Base-by-base conservation (phyloP, 2,888 invertebrate genomes). In the Spodoptera littoralis region DNA sequence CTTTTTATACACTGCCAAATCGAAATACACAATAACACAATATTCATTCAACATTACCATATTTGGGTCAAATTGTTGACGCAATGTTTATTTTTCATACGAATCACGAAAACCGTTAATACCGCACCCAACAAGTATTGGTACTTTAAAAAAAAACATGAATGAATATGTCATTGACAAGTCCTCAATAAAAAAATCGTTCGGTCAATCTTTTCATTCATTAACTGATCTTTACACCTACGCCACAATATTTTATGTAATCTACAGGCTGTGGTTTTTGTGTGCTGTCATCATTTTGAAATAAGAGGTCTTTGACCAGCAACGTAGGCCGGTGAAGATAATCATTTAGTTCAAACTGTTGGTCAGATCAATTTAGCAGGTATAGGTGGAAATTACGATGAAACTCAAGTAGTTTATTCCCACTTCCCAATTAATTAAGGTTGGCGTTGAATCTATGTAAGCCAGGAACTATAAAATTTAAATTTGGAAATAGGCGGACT, bases 161-260 rank as follows among this genome's bases (percentile, higher is more conserved):
- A 76, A 73, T 76, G 73, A 75, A 60, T 73, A 71, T 76, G 71
- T 73, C 75, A 77, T 64, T 73, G 74, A 73, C 77, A 66, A 73
- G 61, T 65, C 55, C 61, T 62, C 70, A 68, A 68, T 69, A 75
- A 75, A 77, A 76, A 75, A 77, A 61, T 54, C 69, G 62, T 56
- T 65, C 64, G 53, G 53, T 66, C 57, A 56, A 77, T 72, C 66
- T 69, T 72, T 73, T 72, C 66, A 72, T 72, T 73, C 73, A 75
- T 77, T 82, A 69, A 75, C 68, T 74, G 73, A 76, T 36, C 66
- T 67, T 60, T 66, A 66, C 81, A 65, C 84, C 82, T 71, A 83
- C 80, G 76, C 71, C 52, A 64, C n/a, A 70, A 59, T 53, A 53
- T 69, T 73, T 47, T 66, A 54, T 48, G 57, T 48, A 27, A 55